A percentile compares a stretch with the other conserved stretches of the same genome.
Evolutionary conservation across 1,140 invertebrate species (phyloP).

Genomic region (Trichonephila clavata): DNA sequence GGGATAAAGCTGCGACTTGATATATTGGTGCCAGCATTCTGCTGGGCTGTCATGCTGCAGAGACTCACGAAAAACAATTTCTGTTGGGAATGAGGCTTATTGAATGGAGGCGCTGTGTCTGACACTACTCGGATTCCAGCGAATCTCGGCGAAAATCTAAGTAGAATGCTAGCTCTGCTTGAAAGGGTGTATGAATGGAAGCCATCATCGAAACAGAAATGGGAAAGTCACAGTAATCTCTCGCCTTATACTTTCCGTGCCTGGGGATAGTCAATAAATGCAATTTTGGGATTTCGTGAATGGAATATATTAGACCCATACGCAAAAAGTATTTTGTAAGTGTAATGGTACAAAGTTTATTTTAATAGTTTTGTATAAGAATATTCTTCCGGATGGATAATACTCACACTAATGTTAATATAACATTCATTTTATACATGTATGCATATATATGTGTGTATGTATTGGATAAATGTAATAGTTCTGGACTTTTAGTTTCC

Average conservation of each 20-base stretch:
- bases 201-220: neutral
- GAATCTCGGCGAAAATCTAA: constrained; percentile 41
- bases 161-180: neutral
- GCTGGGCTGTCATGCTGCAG: neutral
- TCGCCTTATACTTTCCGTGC: neutral
- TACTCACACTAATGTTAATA: no score
- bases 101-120: constrained; percentile 19
- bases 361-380: no score
- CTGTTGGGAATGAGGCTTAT: constrained; percentile 53
- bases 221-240: constrained; percentile 3
- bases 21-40: constrained; percentile 50
- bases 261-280: neutral
- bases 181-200: constrained; percentile 22
- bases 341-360: no score
- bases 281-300: neutral
- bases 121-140: constrained; percentile 18
- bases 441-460: no score
- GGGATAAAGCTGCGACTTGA: neutral
- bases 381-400: no score
- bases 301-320: neutral
- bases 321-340: no score
- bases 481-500: no score
- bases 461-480: no score
- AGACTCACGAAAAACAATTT: constrained; percentile 36
- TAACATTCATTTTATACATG: no score